Evolutionary conservation across 1,140 invertebrate genomes (phyloP), one percentile per base, ranked within the genome.

Genomic region (Drosophila ironensis): DNA sequence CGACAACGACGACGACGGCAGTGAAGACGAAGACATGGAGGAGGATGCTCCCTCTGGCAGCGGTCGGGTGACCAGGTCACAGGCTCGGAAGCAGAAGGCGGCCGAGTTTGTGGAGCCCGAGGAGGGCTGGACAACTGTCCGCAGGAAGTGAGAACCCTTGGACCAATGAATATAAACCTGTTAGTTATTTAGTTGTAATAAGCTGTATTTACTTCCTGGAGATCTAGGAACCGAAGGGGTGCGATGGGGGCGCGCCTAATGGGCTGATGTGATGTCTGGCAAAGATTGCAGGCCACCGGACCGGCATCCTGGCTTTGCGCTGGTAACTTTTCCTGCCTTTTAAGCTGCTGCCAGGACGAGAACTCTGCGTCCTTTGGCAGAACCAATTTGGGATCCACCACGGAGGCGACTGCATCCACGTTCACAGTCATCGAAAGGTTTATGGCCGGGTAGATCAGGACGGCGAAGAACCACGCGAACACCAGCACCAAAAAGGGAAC

Each of bases 361-460:
- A 82, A 84, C 25, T 59, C 9, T 1, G 40, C 19, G 2, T 54
- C 73, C 7, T 76, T 87, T 3, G 66, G 67, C 1, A 87, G 33
- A 3, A 42, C 42, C n/a, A 87, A 20, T 16, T 76, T 69, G 1
- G 71, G 71, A 91, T 97, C 96, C 37, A 88, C 93, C 48, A 98
- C 93, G 2, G 95, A 95, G 46, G 90, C 91, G 11, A 94, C 76
- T 63, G 94, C 93, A 90, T 96, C 91, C 22, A 96, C 92, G 72
- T 93, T 89, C 7, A 93, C 93, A 27, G 95, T 96, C 90, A 96
- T 92, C 14, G 93, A 91, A 42, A 96, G 92, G 88, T 96, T 97
- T 12, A 96, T 92, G 57, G 94, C 94, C 8, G 97, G 96, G 91
- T 98, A 98, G 67, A 97, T 93, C 38, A 96, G 90, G 82, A 96